A percentile compares a stretch with the other conserved stretches of the same genome.
Conservation (phyloP, 2,888 invertebrate species). For the Plebejus melissa region DNA sequence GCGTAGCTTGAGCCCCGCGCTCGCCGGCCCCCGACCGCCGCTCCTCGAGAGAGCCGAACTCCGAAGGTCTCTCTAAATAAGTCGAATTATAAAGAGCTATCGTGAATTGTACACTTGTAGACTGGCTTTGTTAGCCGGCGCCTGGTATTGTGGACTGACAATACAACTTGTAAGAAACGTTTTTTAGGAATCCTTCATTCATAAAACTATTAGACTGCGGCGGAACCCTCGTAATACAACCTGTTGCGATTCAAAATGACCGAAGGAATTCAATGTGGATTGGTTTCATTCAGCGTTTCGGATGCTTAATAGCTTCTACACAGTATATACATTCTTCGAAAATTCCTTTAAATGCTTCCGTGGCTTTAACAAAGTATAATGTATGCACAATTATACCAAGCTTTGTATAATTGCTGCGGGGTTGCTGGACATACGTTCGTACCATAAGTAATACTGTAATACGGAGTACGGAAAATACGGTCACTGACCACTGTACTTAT, state of each 20-base stretch:
- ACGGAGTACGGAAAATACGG: neutral
- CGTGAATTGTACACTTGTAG: constrained; percentile 78
- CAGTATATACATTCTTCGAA: constrained; percentile 4
- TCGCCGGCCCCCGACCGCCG: constrained; percentile 35
- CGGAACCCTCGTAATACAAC: constrained; percentile 65
- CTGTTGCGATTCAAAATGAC: constrained; percentile 56
- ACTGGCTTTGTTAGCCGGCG: constrained; percentile 71
- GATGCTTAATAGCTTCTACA: constrained; percentile 27
- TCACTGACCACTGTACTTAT: neutral
- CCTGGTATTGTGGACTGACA: constrained; percentile 74
- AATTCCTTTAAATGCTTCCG: constrained; percentile 1
- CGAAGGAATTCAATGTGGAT: constrained; percentile 40
- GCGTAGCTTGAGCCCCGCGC: constrained; percentile 48
- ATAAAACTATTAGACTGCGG: constrained; percentile 69
- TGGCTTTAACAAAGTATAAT: neutral
- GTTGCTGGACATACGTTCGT: neutral
- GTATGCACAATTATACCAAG: neutral
- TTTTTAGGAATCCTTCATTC: constrained; percentile 76
- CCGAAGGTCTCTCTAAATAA: constrained; percentile 60
- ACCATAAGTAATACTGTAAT: neutral
- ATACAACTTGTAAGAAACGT: constrained; percentile 76
- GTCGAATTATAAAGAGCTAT: constrained; percentile 73
- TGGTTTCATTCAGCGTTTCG: constrained; percentile 21
- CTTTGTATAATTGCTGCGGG: too few relatives aligned
- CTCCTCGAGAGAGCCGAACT: constrained; percentile 44